Base-by-base conservation (phyloP, 2,113 vertebrate species). In the Siniperca knerii region DNA sequence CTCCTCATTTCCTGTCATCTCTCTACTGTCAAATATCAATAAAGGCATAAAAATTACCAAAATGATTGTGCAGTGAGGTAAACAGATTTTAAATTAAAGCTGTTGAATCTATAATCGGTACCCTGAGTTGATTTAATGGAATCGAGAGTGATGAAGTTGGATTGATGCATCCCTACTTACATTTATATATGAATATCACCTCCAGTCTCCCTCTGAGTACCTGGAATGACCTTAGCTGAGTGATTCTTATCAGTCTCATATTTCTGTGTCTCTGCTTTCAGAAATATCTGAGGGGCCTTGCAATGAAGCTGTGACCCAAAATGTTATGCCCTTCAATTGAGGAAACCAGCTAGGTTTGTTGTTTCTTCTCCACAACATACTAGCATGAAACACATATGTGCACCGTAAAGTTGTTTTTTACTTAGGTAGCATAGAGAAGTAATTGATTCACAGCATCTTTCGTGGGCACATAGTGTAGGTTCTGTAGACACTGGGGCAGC, bases 221-320 rank as follows among this genome's bases (percentile, higher is more conserved):
- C 87, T 85, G 86, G 52, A 16, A 33, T 84, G 75, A 92, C 83
- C 88, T 82, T 75, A 82, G 82, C 77, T 46, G 73, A 70, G 64
- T 69, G 83, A 90, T 93, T 79, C 80, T 65, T 92, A 87, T 93
- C 89, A 54, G 88, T 76, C 60, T 93, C 81, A 78, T 35, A 73
- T 93, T 93, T 86, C 75, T 76, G 58, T 71, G 54, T 75, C 54
- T 61, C 74, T 58, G 58, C 71, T 54, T 42, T 82, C 50, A 77
- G 80, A 74, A 81, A 83, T 85, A 67, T 85, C 76, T 82, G 55
- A 46, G 81, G 87, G 81, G 87, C 78, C 82, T 75, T 60, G 62
- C 4, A 4, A 33, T 50, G 70, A 46, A 89, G 77, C 81, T 70
- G 9, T 80, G 58, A 89, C 48, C 80, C 10, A 67, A 81, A 88